Conservation (phyloP, 2,888 invertebrate species). For the Petrophora chlorosata region DNA sequence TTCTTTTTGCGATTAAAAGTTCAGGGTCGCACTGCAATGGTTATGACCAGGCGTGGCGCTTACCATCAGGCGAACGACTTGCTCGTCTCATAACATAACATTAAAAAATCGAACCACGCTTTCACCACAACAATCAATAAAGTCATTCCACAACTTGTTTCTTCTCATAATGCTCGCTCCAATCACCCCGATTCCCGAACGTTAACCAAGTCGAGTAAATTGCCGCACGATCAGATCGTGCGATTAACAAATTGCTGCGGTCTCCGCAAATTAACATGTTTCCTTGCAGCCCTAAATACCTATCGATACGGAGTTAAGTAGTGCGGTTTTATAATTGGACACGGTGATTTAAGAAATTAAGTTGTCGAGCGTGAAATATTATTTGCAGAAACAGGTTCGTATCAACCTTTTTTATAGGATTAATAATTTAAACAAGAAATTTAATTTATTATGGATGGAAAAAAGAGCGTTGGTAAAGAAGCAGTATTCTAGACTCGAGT, state of each 20-base stretch:
- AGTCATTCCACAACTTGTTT: not conserved
- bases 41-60: no score
- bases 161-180: not conserved
- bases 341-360: constrained; percentile 27
- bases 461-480: no score
- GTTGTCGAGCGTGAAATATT: constrained; percentile 33
- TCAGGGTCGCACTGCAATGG: no score
- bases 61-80: no score
- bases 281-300: constrained; percentile 27
- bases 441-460: no score
- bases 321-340: constrained; percentile 31
- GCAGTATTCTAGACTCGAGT: no score
- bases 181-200: constrained; percentile 20
- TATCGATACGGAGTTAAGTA: constrained; percentile 38
- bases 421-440: no score
- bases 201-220: constrained; percentile 44
- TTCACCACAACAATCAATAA: not conserved
- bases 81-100: no score
- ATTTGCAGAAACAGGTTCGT: constrained; percentile 17
- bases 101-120: no score
- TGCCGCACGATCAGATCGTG: constrained; percentile 39
- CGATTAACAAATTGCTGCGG: constrained; percentile 53
- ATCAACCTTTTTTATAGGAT: no score
- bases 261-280: constrained; percentile 48
- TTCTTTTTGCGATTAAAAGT: no score